Percentiles rank a stretch among this genome's conserved stretches.
These are phyloP conservation scores for Oscheius sp. DNA, from an alignment of 1,140 invertebrate genomes.

Conservation along the genomic window DNA sequence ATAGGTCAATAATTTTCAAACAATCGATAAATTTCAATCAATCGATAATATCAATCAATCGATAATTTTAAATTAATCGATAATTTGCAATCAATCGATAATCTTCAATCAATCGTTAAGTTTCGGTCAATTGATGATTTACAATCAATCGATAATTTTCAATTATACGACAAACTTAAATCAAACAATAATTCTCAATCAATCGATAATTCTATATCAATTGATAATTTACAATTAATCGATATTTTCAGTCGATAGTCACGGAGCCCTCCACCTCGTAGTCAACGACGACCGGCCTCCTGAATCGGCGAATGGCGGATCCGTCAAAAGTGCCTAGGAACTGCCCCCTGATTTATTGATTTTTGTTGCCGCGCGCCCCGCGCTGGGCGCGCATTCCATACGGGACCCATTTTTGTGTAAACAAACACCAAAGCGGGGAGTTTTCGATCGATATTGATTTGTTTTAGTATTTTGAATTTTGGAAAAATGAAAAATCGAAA, in stretches of 20 bases:
- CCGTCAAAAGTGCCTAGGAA: not conserved
- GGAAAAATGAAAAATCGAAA: no score
- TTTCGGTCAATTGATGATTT: not conserved
- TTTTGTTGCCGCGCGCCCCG: no score
- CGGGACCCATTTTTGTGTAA: no score
- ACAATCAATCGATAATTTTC: not conserved
- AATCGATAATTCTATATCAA: not conserved
- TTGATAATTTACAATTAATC: not conserved
- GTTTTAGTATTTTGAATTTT: no score
- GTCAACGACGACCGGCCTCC: conserved; percentile 26
- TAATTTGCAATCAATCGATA: conserved; percentile 17
- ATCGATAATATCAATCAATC: not conserved
- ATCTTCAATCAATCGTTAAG: not conserved
- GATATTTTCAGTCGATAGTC: conserved; percentile 21
- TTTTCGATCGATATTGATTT: no score
- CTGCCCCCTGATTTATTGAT: no score
- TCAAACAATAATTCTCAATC: no score
- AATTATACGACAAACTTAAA: no score
- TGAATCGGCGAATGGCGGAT: not conserved
- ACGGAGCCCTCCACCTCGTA: conserved; percentile 29
- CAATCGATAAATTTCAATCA: no score
- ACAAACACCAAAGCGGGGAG: no score
- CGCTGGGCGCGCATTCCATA: no score
- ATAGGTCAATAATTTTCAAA: not conserved
- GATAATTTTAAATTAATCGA: not conserved